Percentiles rank a stretch among this genome's conserved stretches.
These are phyloP conservation scores for Brachionus paranguensis DNA, from an alignment of 1,140 invertebrate genomes.

Conservation along the genomic window DNA sequence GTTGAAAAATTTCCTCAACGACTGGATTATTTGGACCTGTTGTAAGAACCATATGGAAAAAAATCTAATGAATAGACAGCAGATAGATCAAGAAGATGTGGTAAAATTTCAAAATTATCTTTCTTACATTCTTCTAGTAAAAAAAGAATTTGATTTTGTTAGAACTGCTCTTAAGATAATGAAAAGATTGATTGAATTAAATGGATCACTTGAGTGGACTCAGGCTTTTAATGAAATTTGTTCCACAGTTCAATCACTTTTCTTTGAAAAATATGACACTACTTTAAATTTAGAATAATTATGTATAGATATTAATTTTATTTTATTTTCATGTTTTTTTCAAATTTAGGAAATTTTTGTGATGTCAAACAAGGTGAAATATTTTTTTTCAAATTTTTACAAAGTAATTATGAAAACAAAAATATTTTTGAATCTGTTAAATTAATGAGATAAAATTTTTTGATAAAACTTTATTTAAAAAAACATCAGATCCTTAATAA, in stretches of 20 bases:
- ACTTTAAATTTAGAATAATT: constrained; percentile 30
- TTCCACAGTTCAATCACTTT: neutral
- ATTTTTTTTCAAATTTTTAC: no score
- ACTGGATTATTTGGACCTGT: constrained; percentile 17
- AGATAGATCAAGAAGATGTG: constrained; percentile 1
- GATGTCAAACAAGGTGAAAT: neutral
- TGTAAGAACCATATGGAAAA: neutral
- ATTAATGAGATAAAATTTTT: neutral
- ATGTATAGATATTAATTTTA: neutral
- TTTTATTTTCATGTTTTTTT: neutral
- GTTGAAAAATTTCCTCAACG: neutral
- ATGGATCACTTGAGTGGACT: constrained; percentile 32
- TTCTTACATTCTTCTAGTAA: neutral
- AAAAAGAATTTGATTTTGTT: neutral
- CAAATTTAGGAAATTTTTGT: neutral
- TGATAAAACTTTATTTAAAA: neutral
- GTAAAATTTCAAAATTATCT: neutral
- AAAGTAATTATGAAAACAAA: neutral
- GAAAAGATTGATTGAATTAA: constrained; percentile 1
- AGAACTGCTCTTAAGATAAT: neutral
- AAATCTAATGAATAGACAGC: neutral
- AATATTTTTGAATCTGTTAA: neutral
- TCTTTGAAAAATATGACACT: constrained; percentile 29
- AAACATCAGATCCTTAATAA: neutral
- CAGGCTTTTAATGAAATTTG: neutral